Evolutionary conservation across 2,888 invertebrate species (phyloP), one percentile per base, ranked within the genome.

Genomic region (Notodonta ziczac): DNA sequence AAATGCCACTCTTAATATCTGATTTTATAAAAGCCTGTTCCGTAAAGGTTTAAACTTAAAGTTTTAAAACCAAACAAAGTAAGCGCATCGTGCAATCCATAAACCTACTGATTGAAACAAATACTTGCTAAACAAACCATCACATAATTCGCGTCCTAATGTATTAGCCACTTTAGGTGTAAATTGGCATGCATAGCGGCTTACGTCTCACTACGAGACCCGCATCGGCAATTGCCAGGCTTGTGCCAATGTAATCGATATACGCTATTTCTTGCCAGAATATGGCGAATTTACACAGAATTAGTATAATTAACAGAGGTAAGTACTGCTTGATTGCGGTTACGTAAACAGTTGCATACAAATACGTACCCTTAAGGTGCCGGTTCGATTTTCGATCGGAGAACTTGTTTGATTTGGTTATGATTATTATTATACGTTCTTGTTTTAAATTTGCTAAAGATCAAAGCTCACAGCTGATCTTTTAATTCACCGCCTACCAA

Each of bases 131-230:
- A 53, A 53, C 53, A 35, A 35, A 35, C n/a, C 8, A 39, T 8
- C 10, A 54, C 54, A 8, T 54, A 54, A 54, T 39, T 35, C 54
- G 54, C 39, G 14, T 39, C 14, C 54, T 39, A 54, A 54, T 39
- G 54, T n/a, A 54, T 39, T 39, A 54, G 56, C 24, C 24, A 44
- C 56, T 56, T 56, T 56, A 44, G 40, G 40, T 42, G 56, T 44
- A 44, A 56, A 56, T 56, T 56, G 56, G 16, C 56, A 56, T 56
- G 56, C 56, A 55, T 55, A 14, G 42, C 12, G 42, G 16, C 56
- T 44, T 56, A 24, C 44, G 56, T 54, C 54, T 54, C 39, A 54
- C n/a, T 56, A 56, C 56, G 40, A 16, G 56, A n/a, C 44, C 56
- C 10, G 56, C 40, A 56, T 56, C 7, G 56, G 44, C 56, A 56